Evolutionary conservation across 2,113 vertebrate species (phyloP), one percentile per base, ranked within the genome.

Genomic region (Pituophis catenifer): DNA sequence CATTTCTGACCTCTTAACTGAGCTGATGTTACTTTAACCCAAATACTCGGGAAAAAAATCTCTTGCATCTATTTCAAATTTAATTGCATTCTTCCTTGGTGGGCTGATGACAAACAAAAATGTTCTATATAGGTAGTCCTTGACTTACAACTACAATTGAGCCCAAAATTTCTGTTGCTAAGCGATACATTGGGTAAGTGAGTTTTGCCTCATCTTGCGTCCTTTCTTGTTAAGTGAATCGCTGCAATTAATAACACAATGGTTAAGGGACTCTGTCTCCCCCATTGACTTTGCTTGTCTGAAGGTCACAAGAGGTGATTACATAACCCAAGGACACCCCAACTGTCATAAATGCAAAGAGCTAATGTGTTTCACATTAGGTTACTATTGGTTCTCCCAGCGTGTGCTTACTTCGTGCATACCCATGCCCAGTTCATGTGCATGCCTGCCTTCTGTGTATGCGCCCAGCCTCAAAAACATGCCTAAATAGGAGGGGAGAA

Each of bases 1-100:
- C 96, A 97, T 97, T 98, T 96, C 97, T 94, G 96, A 94, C 96
- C 97, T 97, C 97, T 96, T 96, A 95, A 97, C 95, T 93, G 95
- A 95, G 96, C 95, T 97, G 97, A 96, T 92, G 95, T 0, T 62
- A 53, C 95, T 97, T 97, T 96, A 97, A 97, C 97, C 95, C 97
- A 91, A 95, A 88, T 88, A 95, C 94, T 95, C 91, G 93, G 8
- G 8, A 10, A 93, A 59, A 97, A 96, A 97, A 95, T 95, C 96
- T 57, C 93, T 96, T 96, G 96, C 97, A 95, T 87, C 92, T 70
- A 94, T 93, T 96, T 97, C 94, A 88, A 62, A 91, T 97, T 97
- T 96, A 97, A 95, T 23, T 95, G 92, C 57, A 91, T 95, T 97
- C 96, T 93, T 96, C 95, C 96, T 97, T 81, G 93, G 94, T 94